Conservation (phyloP, 2,888 invertebrate genomes). For the Sphecodes monilicornis region DNA sequence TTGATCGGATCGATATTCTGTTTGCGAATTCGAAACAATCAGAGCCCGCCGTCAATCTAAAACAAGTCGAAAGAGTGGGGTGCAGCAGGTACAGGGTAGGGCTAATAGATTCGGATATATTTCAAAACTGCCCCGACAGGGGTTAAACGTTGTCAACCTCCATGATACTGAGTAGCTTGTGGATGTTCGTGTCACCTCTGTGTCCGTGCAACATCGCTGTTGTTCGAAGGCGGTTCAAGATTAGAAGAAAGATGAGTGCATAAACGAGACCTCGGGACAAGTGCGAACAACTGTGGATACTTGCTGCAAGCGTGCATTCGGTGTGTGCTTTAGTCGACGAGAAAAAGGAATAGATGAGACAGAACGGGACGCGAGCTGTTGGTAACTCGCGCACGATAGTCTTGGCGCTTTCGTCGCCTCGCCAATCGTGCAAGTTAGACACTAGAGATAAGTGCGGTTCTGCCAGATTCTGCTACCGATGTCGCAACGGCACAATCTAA, state of each 20-base stretch:
- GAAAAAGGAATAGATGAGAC: slow-evolving; percentile 27
- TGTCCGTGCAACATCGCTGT: not conserved
- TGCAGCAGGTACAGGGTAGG: not conserved
- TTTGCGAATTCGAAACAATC: not conserved
- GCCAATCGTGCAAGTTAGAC: slow-evolving; percentile 48
- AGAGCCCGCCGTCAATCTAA: not conserved
- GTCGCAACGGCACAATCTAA: slow-evolving; percentile 60
- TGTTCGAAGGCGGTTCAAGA: not conserved
- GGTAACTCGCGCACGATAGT: slow-evolving; percentile 39
- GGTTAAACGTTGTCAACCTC: not conserved
- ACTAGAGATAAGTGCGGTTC: slow-evolving; percentile 59
- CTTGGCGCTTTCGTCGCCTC: slow-evolving; percentile 56
- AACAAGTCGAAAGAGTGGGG: not conserved
- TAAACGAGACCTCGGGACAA: not conserved
- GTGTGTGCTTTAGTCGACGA: not conserved
- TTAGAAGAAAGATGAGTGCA: not conserved
- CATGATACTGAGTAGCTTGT: slow-evolving; percentile 1
- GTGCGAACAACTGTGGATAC: not conserved
- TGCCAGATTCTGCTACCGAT: slow-evolving; percentile 56
- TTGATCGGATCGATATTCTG: not conserved
- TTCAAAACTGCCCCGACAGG: not conserved
- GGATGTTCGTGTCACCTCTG: slow-evolving; percentile 6
- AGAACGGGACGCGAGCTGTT: slow-evolving; percentile 23
- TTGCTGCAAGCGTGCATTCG: slow-evolving; percentile 12
- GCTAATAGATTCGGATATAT: slow-evolving; percentile 8